Evolutionary conservation across 2,888 invertebrate genomes (phyloP).

Genomic region (Geophilus truncorum): DNA sequence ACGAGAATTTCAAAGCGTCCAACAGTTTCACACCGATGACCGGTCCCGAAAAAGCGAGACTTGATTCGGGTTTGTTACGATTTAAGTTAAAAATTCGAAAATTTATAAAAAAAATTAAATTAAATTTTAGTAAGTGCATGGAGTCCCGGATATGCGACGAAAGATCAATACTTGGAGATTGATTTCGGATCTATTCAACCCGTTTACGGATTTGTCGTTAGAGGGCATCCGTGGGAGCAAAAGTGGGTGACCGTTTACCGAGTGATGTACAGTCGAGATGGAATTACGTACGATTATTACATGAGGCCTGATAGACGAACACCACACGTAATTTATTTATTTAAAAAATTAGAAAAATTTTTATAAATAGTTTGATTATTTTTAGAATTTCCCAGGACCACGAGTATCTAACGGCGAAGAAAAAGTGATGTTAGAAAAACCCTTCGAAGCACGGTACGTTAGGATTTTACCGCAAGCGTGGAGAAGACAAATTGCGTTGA

Average conservation of each 20-base stretch:
- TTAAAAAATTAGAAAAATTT: too few relatives aligned
- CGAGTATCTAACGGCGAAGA: conserved; percentile 57
- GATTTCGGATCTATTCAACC: conserved; percentile 61
- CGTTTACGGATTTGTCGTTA: conserved; percentile 67
- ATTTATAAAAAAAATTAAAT: background rate
- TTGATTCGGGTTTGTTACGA: conserved; percentile 44
- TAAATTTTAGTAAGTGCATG: conserved; percentile 57
- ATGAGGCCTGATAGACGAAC: conserved; percentile 33
- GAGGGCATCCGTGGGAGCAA: conserved; percentile 63
- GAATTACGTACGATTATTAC: conserved; percentile 45
- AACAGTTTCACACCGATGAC: conserved; percentile 52
- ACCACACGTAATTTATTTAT: background rate
- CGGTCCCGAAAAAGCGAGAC: conserved; percentile 55
- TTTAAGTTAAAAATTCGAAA: background rate
- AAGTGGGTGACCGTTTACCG: conserved; percentile 74
- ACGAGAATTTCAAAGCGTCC: conserved; percentile 58
- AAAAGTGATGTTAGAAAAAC: conserved; percentile 62
- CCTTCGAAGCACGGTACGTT: conserved; percentile 68
- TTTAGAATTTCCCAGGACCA: conserved; percentile 62
- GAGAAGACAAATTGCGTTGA: conserved; percentile 63
- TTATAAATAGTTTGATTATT: too few relatives aligned
- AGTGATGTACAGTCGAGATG: conserved; percentile 65
- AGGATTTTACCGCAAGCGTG: conserved; percentile 69
- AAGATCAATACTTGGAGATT: conserved; percentile 65
- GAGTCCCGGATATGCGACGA: conserved; percentile 59